Evolutionary conservation across 2,888 invertebrate species (phyloP).

Genomic region (Apotomis capreana): DNA sequence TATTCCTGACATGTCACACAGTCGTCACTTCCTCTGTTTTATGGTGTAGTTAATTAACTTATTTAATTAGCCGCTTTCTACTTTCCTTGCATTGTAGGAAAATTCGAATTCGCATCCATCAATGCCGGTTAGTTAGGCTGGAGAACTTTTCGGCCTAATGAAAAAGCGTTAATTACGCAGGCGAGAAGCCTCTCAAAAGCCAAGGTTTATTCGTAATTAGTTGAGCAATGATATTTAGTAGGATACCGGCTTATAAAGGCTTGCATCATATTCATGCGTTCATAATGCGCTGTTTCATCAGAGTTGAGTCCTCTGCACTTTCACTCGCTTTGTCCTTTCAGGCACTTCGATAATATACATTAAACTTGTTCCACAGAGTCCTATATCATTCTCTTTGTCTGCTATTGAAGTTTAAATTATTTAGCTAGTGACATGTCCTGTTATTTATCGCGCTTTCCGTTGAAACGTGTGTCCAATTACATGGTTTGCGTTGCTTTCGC

Average conservation of each 20-base stretch:
- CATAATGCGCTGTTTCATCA: background rate
- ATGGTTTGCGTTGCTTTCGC: constrained; percentile 34
- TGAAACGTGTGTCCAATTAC: constrained; percentile 26
- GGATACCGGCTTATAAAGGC: constrained; percentile 10
- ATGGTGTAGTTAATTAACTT: constrained; percentile 19
- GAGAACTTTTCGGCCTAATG: constrained; percentile 16
- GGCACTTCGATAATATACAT: constrained; percentile 10
- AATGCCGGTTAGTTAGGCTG: constrained; percentile 20
- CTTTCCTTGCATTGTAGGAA: constrained; percentile 15
- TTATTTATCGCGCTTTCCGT: constrained; percentile 23
- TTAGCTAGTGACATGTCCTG: constrained; percentile 8
- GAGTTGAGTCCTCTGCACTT: constrained; percentile 11
- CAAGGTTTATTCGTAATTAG: constrained; percentile 25
- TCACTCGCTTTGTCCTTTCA: constrained; percentile 24
- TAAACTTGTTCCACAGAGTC: constrained; percentile 15
- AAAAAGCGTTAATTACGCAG: constrained; percentile 26
- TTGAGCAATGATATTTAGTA: constrained; percentile 29
- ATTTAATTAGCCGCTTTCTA: constrained; percentile 32
- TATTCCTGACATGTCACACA: background rate
- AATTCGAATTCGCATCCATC: constrained; percentile 21
- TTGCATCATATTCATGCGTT: constrained; percentile 11
- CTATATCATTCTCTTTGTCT: constrained; percentile 1
- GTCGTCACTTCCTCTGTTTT: constrained; percentile 9
- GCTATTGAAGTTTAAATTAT: background rate
- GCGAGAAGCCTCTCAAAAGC: constrained; percentile 22